These are phyloP conservation scores for Aphelenchoides bicaudatus DNA, from an alignment of 2,888 invertebrate species.

Conservation along the genomic window DNA sequence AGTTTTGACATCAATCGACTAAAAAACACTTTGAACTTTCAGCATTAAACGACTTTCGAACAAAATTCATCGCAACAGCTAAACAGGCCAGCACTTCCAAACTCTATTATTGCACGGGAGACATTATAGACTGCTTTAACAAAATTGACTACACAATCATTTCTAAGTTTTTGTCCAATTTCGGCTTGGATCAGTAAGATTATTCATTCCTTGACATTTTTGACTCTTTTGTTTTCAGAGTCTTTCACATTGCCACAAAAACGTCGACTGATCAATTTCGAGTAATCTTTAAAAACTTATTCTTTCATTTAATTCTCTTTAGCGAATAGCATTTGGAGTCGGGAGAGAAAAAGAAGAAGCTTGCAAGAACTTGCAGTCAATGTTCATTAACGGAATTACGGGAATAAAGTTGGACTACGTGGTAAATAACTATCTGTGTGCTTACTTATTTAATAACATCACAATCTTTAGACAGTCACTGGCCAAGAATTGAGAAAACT, in stretches of 20 bases:
- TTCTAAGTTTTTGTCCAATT: neutral
- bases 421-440: neutral
- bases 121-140: constrained; percentile 8
- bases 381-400: neutral
- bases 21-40: too few species aligned
- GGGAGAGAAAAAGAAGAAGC: neutral
- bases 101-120: neutral
- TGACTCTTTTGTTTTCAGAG: constrained; percentile 2
- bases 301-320: too few species aligned
- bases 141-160: constrained; percentile 6
- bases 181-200: neutral
- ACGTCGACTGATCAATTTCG: neutral
- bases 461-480: neutral
- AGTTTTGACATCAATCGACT: too few species aligned
- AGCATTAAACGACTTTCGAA: neutral
- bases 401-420: too few species aligned
- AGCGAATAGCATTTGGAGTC: too few species aligned
- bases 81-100: neutral
- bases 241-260: neutral
- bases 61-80: neutral
- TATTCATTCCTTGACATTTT: neutral
- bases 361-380: neutral
- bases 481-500: neutral
- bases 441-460: too few species aligned
- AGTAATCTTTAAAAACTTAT: neutral